phyloP scores from a whole-genome alignment of 2,888 invertebrate species.

The Leptinotarsa tumamoca region DNA sequence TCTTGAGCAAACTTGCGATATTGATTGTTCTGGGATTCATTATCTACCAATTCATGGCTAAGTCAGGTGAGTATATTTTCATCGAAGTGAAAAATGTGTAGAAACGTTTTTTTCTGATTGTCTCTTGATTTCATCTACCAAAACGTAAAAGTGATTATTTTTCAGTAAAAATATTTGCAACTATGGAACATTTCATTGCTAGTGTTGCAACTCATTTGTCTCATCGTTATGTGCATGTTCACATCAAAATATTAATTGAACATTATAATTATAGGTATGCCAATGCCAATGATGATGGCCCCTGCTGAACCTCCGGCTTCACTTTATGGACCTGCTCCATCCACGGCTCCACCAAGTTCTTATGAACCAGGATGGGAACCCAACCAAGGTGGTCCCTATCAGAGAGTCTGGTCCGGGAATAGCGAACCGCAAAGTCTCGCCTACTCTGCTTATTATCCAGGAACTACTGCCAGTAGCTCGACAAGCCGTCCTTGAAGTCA shows the following conservation, averaged over 20 bases:
- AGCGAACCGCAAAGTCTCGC: conserved; percentile 73
- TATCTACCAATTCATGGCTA: conserved; percentile 82
- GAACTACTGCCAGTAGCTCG: conserved; percentile 72
- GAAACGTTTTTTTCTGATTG: background rate
- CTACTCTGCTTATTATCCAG: conserved; percentile 79
- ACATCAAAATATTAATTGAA: too few relatives aligned
- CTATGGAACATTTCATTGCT: too few relatives aligned
- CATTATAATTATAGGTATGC: conserved; percentile 48
- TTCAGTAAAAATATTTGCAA: too few relatives aligned
- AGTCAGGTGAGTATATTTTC: conserved; percentile 72
- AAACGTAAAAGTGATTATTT: too few relatives aligned
- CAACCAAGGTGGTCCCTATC: conserved; percentile 80
- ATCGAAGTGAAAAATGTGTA: too few relatives aligned
- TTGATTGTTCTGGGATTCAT: conserved; percentile 85
- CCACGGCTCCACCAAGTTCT: conserved; percentile 73
- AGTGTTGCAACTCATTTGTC: too few relatives aligned
- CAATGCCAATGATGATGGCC: conserved; percentile 73
- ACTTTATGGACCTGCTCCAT: conserved; percentile 76
- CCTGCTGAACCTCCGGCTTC: conserved; percentile 72
- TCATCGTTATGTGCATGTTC: too few relatives aligned
- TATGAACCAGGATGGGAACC: conserved; percentile 83
- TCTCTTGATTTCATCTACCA: background rate
- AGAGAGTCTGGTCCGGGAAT: conserved; percentile 75
- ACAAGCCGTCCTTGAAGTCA: conserved; percentile 60
- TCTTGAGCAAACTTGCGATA: conserved; percentile 86